Evolutionary conservation across 2,888 invertebrate species (phyloP).

Genomic region (Pandemis corylana): DNA sequence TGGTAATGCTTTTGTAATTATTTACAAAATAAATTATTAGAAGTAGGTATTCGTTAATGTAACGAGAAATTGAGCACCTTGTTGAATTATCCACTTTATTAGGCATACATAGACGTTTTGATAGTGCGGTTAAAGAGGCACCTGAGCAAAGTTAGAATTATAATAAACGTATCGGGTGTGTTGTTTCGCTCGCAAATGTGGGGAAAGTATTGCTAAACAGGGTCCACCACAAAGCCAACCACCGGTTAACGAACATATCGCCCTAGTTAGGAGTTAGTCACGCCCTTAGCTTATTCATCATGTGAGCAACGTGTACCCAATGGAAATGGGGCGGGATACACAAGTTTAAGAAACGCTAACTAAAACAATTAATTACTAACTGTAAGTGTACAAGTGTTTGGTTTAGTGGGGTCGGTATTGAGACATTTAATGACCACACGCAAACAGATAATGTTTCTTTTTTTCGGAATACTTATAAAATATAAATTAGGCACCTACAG

Average conservation of each 20-base stretch:
- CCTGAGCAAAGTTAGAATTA: background rate
- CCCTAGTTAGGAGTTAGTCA: constrained; percentile 59
- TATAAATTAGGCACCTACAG: too few species aligned
- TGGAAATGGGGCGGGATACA: background rate
- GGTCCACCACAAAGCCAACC: constrained; percentile 51
- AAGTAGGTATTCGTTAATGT: too few species aligned
- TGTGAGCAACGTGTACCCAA: constrained; percentile 43
- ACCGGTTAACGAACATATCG: constrained; percentile 57
- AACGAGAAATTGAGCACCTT: background rate
- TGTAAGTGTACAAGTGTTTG: background rate
- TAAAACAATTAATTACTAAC: background rate
- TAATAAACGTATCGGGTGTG: background rate
- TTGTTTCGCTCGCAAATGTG: constrained; percentile 29
- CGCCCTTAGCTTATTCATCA: constrained; percentile 56
- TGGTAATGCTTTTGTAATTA: too few species aligned
- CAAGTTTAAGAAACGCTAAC: background rate
- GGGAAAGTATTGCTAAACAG: constrained; percentile 46
- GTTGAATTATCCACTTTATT: background rate
- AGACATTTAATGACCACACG: background rate
- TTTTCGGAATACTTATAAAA: too few species aligned
- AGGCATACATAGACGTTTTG: background rate
- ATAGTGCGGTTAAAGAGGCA: background rate
- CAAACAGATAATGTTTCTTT: too few species aligned
- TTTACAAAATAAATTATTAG: too few species aligned
- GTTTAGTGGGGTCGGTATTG: background rate